These are phyloP conservation scores for Cynopterus sphinx DNA, from an alignment of 2,797 vertebrate genomes.

Conservation along the genomic window DNA sequence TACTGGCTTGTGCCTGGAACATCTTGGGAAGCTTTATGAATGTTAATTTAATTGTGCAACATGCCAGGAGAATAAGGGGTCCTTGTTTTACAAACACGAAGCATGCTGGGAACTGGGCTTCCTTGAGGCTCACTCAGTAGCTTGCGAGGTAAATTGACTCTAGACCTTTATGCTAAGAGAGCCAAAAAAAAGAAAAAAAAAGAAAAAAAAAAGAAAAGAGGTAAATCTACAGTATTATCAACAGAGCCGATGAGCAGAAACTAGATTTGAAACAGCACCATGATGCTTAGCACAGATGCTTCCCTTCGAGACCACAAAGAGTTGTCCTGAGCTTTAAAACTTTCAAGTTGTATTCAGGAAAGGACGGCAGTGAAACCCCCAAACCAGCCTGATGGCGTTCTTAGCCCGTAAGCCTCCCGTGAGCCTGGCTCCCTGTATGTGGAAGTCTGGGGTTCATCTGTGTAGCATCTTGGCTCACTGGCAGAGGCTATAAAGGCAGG, in stretches of 20 bases:
- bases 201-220: background rate
- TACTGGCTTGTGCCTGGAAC: background rate
- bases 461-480: background rate
- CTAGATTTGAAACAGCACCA: background rate
- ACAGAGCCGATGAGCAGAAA: background rate
- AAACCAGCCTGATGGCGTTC: background rate
- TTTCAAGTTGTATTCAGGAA: background rate
- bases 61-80: background rate
- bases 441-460: background rate
- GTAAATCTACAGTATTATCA: background rate
- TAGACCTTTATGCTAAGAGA: background rate
- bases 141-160: background rate
- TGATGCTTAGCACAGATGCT: background rate
- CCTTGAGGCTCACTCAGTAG: background rate
- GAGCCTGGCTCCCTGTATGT: background rate
- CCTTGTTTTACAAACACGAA: background rate
- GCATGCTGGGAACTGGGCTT: background rate
- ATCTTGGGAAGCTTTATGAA: constrained; percentile 41
- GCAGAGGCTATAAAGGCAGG: background rate
- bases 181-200: background rate
- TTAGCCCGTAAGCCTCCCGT: background rate
- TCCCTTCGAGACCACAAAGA: background rate
- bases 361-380: background rate
- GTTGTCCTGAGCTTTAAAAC: background rate
- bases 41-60: background rate